Evolutionary conservation across 2,797 vertebrate genomes (phyloP).

Genomic region (Trachops cirrhosus): DNA sequence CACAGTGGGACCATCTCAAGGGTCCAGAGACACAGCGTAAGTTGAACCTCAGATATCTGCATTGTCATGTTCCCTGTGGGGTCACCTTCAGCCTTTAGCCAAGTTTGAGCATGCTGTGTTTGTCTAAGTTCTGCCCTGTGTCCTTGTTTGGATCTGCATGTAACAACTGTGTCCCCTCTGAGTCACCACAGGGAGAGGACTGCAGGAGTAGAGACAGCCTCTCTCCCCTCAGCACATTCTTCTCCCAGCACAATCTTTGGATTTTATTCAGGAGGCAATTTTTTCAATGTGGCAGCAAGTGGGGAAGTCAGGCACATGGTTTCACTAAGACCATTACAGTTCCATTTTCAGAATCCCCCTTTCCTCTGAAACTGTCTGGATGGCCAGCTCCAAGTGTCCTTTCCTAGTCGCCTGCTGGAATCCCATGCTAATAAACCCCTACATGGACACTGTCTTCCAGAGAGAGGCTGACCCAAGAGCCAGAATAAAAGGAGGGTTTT

Average conservation of each 20-base stretch:
- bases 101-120: neutral
- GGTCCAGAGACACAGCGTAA: neutral
- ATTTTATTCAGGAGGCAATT: neutral
- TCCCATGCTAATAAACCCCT: too few species aligned
- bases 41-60: neutral
- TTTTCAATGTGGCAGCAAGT: neutral
- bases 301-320: accelerated
- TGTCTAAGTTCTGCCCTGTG: neutral
- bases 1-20: neutral
- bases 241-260: neutral
- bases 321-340: neutral
- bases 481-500: neutral
- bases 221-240: neutral
- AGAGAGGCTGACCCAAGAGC: neutral
- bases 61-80: neutral
- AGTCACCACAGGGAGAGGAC: neutral
- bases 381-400: neutral
- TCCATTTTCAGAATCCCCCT: neutral
- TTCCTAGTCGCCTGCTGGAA: neutral
- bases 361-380: too few species aligned
- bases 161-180: neutral
- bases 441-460: accelerated
- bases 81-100: neutral
- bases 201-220: neutral
- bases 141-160: neutral